A percentile compares a stretch with the other conserved stretches of the same genome.
Conservation (phyloP, 2,797 vertebrate species). For the Sebastes oblongus region DNA sequence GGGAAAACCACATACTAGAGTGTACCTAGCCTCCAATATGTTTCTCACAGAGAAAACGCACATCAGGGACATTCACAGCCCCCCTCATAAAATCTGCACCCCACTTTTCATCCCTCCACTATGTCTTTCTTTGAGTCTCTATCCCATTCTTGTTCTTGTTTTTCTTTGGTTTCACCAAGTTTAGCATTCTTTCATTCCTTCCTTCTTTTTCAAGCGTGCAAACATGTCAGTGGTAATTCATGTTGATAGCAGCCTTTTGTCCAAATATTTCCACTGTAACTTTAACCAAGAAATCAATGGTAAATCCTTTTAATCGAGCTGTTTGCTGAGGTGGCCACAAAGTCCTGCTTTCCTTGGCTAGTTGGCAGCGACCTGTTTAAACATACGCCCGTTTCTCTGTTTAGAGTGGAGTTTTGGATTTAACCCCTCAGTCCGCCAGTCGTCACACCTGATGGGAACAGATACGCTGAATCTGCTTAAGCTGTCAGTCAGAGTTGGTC, state of each 20-base stretch:
- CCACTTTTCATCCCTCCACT: constrained; percentile 23
- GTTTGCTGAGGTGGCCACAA: constrained; percentile 77
- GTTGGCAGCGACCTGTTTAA: constrained; percentile 68
- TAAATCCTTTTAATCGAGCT: constrained; percentile 78
- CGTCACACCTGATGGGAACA: constrained; percentile 69
- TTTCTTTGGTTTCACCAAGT: constrained; percentile 53
- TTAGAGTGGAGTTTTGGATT: constrained; percentile 69
- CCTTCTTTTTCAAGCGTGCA: constrained; percentile 54
- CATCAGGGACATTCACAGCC: constrained; percentile 22
- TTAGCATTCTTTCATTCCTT: constrained; percentile 28
- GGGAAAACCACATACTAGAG: constrained; percentile 70
- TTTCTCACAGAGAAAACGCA: constrained; percentile 54
- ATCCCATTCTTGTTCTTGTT: constrained; percentile 23
- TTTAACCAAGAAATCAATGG: constrained; percentile 76
- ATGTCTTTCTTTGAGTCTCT: constrained; percentile 19
- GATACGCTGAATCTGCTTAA: constrained; percentile 60
- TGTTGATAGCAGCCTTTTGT: constrained; percentile 73
- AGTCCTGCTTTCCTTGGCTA: constrained; percentile 76
- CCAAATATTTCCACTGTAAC: constrained; percentile 82
- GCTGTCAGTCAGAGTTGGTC: constrained; percentile 57
- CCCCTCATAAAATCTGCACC: constrained; percentile 36
- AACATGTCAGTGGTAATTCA: constrained; percentile 80
- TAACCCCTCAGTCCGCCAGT: constrained; percentile 53
- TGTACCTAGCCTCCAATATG: constrained; percentile 47
- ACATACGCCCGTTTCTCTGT: constrained; percentile 65